phyloP scores from a whole-genome alignment of 2,113 vertebrate species.

The Macrotus californicus region DNA sequence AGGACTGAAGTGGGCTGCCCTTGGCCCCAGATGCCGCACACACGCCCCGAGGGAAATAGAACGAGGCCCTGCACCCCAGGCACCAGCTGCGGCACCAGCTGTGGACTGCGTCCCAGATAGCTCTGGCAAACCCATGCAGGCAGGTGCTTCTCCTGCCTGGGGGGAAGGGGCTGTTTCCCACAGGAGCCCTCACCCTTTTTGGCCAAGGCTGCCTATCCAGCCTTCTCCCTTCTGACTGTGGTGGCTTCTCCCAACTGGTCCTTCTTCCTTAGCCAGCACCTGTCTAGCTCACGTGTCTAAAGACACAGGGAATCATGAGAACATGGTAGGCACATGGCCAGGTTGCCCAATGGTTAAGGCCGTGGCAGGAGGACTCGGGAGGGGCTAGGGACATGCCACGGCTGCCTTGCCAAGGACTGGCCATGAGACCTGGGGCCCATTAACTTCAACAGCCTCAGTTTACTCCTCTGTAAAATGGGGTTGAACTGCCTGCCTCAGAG shows the following conservation, averaged over 20 bases:
- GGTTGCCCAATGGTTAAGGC: not conserved
- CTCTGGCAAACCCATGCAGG: not conserved
- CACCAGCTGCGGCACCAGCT: too few species aligned
- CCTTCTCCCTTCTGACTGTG: too few species aligned
- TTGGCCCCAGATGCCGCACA: not conserved
- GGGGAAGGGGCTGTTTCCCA: not conserved
- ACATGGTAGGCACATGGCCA: rapidly evolving
- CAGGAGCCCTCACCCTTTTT: not conserved
- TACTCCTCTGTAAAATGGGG: not conserved
- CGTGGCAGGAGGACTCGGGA: rapidly evolving
- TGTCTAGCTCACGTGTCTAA: not conserved
- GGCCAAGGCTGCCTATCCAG: not conserved
- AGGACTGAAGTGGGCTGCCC: not conserved
- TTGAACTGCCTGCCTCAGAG: not conserved
- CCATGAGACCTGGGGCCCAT: not conserved
- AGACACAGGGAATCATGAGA: not conserved
- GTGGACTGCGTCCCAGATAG: rapidly evolving
- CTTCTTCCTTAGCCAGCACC: not conserved
- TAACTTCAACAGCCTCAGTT: not conserved
- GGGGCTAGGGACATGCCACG: not conserved
- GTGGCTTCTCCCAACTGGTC: not conserved
- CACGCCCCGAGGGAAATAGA: not conserved
- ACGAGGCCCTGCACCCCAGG: too few species aligned
- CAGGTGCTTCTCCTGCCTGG: not conserved
- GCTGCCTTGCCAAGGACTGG: not conserved